phyloP scores from a whole-genome alignment of 2,797 vertebrate genomes.

The Enteromius viviparus region DNA sequence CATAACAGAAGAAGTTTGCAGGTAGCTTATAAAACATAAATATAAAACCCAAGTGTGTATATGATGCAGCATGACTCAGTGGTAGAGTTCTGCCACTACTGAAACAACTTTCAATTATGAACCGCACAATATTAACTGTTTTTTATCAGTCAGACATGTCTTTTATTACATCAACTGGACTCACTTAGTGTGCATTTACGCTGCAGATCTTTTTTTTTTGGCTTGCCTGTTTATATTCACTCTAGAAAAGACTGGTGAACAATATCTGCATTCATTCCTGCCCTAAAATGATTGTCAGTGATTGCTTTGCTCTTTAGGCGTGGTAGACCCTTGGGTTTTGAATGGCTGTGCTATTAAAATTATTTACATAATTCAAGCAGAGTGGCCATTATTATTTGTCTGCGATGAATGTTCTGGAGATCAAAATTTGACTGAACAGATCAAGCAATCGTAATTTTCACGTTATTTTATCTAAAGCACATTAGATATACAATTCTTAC shows the following conservation, averaged over 20 bases:
- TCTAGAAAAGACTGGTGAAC: background rate
- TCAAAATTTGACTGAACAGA: too few relatives aligned
- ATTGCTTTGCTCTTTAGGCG: background rate
- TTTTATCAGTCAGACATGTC: background rate
- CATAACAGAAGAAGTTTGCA: conserved; percentile 1
- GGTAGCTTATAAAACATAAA: background rate
- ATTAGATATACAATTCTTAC: too few relatives aligned
- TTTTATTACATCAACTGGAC: background rate
- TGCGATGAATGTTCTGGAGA: too few relatives aligned
- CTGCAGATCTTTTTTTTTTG: background rate
- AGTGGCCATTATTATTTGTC: too few relatives aligned
- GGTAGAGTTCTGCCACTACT: background rate
- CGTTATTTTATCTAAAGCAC: too few relatives aligned
- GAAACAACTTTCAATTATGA: background rate
- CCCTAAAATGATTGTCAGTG: background rate
- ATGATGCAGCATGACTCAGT: background rate
- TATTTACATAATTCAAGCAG: too few relatives aligned
- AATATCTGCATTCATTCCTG: background rate
- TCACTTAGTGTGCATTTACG: background rate
- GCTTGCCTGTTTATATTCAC: background rate
- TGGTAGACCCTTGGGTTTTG: too few relatives aligned
- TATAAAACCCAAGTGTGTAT: background rate
- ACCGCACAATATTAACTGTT: background rate
- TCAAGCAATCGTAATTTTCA: too few relatives aligned
- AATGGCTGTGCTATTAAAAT: too few relatives aligned